A percentile compares a stretch with the other conserved stretches of the same genome.
These are phyloP conservation scores for rabbit (Oryctolagus cuniculus) DNA, from an alignment of 2,113 vertebrate genomes.

Conservation along the genomic window mOryCun1.1 NC_091434.1:139658001-139658500, in stretches of 20 bases:
- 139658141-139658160: neutral
- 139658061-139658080: too few species aligned
- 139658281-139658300: constrained; percentile 38
- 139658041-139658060: too few species aligned
- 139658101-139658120: neutral
- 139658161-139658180: neutral
- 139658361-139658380: constrained; percentile 57
- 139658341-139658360: constrained; percentile 65
- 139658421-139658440: constrained; percentile 52
- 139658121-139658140: neutral
- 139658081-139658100: too few species aligned
- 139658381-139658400: constrained; percentile 63
- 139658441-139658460: constrained; percentile 58
- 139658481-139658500: constrained; percentile 62
- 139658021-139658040: too few species aligned
- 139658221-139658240: neutral
- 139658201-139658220: neutral
- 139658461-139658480: constrained; percentile 42
- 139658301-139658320: constrained; percentile 51
- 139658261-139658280: constrained; percentile 54
- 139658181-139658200: constrained; percentile 45
- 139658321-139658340: constrained; percentile 52
- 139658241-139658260: constrained; percentile 15
- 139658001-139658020: too few species aligned
- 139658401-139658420: constrained; percentile 46